phyloP scores from a whole-genome alignment of 2,113 vertebrate species.

The Amblyopsis rosae region DNA sequence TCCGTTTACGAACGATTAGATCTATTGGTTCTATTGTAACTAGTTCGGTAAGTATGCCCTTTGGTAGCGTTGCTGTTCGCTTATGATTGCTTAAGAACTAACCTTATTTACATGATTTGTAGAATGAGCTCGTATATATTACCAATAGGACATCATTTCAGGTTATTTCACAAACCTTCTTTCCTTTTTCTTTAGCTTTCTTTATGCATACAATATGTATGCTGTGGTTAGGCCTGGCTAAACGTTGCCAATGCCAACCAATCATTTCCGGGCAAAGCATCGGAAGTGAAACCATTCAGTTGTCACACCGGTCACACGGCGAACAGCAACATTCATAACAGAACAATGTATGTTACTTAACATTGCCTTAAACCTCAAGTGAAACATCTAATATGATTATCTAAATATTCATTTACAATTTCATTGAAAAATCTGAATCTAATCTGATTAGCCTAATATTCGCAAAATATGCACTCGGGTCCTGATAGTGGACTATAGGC shows the following conservation, averaged over 20 bases:
- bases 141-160: neutral
- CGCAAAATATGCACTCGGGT: no score
- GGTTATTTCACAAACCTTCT: conserved; percentile 62
- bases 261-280: conserved; percentile 73
- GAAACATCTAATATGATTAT: no score
- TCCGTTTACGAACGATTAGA: conserved; percentile 35
- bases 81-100: neutral
- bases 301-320: neutral
- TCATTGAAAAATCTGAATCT: no score
- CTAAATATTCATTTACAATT: no score
- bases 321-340: no score
- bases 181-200: conserved; percentile 44
- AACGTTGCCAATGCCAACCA: conserved; percentile 79
- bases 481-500: no score
- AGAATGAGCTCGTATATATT: neutral
- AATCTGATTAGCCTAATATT: no score
- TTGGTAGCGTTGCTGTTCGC: neutral
- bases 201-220: conserved; percentile 46
- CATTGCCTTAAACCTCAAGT: no score
- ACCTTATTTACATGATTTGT: neutral
- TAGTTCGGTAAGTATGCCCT: conserved; percentile 19
- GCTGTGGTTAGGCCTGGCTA: conserved; percentile 61
- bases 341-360: no score
- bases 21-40: conserved; percentile 52
- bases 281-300: conserved; percentile 52